A percentile compares a stretch with the other conserved stretches of the same genome.
phyloP scores from a whole-genome alignment of 2,797 vertebrate species.

The Xenops minutus region DNA sequence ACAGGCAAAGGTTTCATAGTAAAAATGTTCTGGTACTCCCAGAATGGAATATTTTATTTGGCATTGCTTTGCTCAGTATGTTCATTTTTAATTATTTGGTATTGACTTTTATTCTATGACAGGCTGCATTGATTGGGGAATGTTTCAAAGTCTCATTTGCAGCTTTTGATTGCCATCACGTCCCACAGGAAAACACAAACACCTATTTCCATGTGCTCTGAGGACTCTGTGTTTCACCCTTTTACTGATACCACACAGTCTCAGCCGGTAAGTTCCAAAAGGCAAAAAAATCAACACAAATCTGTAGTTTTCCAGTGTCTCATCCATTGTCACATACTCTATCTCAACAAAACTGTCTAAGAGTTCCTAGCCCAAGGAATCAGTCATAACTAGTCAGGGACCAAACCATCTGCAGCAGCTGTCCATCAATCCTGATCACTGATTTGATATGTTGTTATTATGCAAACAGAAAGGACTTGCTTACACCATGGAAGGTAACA shows the following conservation, averaged over 20 bases:
- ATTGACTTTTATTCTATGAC: neutral
- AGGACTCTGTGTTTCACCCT: too few relatives aligned
- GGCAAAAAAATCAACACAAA: fast-evolving
- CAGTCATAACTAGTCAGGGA: neutral
- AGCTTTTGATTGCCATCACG: neutral
- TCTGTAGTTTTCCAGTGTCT: neutral
- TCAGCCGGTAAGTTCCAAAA: neutral
- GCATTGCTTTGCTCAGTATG: neutral
- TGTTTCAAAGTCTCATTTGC: neutral
- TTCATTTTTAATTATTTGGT: neutral
- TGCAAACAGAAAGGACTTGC: fast-evolving
- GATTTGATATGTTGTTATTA: neutral
- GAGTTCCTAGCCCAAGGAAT: neutral
- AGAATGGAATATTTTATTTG: neutral
- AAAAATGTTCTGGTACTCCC: neutral
- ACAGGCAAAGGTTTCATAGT: fast-evolving
- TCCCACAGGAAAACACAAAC: neutral
- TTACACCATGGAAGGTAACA: neutral
- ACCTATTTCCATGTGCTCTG: fast-evolving
- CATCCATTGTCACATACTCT: fast-evolving
- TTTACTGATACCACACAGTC: fast-evolving
- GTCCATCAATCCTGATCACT: too few relatives aligned
- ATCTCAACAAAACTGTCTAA: neutral
- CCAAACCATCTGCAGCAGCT: neutral
- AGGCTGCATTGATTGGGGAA: neutral